Evolutionary conservation across 2,113 vertebrate species (phyloP).

Genomic region (Himantopus leucocephalus): DNA sequence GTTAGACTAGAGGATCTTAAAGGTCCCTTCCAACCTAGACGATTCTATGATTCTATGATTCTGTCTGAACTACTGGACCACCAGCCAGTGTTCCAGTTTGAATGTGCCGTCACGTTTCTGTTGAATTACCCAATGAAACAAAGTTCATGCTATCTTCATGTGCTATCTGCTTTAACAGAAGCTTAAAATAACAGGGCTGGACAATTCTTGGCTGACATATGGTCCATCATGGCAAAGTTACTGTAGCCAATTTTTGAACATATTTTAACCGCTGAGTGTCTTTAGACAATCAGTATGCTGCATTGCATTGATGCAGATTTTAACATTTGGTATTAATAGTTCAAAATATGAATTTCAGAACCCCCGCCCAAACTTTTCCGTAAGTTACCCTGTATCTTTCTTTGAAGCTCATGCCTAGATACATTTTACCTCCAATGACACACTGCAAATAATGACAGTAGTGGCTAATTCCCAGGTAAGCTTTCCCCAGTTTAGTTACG

Average conservation of each 20-base stretch:
- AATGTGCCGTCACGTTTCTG: neutral
- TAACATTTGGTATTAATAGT: neutral
- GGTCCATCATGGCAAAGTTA: neutral
- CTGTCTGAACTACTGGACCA: neutral
- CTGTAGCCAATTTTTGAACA: neutral
- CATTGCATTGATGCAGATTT: neutral
- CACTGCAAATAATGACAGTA: neutral
- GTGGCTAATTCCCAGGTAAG: neutral
- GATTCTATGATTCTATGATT: too few species aligned
- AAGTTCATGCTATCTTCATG: neutral
- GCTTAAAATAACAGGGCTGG: neutral
- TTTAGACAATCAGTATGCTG: neutral
- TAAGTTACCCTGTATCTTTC: accelerated
- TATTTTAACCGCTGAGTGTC: neutral
- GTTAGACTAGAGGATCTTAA: too few species aligned
- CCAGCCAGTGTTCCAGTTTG: neutral
- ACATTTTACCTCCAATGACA: neutral
- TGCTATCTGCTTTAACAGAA: neutral
- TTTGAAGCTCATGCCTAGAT: neutral
- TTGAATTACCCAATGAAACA: neutral
- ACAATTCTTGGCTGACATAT: neutral
- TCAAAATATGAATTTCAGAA: neutral
- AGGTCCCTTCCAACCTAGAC: too few species aligned
- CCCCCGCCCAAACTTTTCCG: neutral
- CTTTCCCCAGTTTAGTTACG: neutral